These are phyloP conservation scores for Drosophila melanosoma DNA, from an alignment of 2,888 invertebrate genomes.

Conservation along the genomic window DNA sequence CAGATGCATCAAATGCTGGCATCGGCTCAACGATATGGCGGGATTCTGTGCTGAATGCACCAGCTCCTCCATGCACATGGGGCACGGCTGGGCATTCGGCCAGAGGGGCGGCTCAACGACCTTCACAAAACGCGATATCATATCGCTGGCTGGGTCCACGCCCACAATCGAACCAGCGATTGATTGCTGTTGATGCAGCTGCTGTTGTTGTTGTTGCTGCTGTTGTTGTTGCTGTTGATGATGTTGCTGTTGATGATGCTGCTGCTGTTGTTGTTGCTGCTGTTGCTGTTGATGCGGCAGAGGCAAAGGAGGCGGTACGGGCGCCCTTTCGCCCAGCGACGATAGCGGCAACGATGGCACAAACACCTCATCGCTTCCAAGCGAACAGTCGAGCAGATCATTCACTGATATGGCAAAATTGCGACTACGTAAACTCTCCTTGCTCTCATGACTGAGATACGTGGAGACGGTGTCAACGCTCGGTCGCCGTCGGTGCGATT, in stretches of 20 bases:
- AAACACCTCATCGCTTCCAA: constrained; percentile 90
- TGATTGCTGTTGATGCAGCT: constrained; percentile 72
- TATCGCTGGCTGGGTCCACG: constrained; percentile 85
- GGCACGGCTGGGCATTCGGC: constrained; percentile 90
- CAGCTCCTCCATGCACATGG: constrained; percentile 88
- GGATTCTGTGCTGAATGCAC: constrained; percentile 85
- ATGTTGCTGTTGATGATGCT: constrained; percentile 61
- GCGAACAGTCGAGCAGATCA: constrained; percentile 90
- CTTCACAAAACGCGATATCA: constrained; percentile 89
- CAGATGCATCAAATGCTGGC: constrained; percentile 92
- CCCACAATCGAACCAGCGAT: constrained; percentile 86
- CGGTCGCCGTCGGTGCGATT: constrained; percentile 91
- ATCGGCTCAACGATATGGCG: constrained; percentile 89
- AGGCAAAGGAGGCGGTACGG: constrained; percentile 79
- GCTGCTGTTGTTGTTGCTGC: constrained; percentile 68
- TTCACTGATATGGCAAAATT: constrained; percentile 86
- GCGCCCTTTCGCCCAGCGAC: constrained; percentile 79
- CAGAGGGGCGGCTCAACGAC: constrained; percentile 88
- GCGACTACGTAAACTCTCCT: constrained; percentile 88
- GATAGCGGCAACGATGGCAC: constrained; percentile 82
- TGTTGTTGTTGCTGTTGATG: constrained; percentile 71
- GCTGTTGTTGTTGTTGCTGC: constrained; percentile 70
- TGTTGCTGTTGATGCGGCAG: constrained; percentile 68
- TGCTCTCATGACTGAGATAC: constrained; percentile 94
- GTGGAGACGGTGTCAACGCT: constrained; percentile 95